Evolutionary conservation across 2,888 invertebrate genomes (phyloP), one percentile per base, ranked within the genome.

Genomic region (Villa cingulata): DNA sequence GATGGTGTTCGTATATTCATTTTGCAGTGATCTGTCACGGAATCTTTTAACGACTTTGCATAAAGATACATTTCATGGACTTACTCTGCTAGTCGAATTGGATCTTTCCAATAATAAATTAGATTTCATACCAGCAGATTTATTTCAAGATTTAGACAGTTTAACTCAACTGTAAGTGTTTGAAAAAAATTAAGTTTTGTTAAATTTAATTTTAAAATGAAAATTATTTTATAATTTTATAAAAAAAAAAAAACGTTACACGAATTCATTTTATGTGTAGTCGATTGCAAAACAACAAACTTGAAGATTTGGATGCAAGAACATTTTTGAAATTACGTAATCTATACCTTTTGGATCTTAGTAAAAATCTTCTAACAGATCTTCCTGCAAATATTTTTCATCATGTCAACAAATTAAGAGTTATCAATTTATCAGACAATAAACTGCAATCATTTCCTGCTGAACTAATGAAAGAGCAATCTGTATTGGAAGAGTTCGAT

Each of bases 41-140:
- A 83, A 83, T 58, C 67, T 68, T n/a, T 61, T 83, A 37, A 73
- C 74, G 18, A 77, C 81, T 0, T 59, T 83, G 15, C 76, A 82
- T 61, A 77, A 78, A 58, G 75, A 78, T 53, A 73, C 77, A 0
- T 81, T 83, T 57, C 70, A 72, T 17, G 74, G 74, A 14, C 61
- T 83, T 54, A 72, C 72, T 2, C 70, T 75, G 51, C 62, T 83
- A 15, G 72, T 71, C 55, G 74, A 78, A 56, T 58, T 80, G 48
- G 78, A 84, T 63, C 62, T 85, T 15, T 83, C 81, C 23, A 74
- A 77, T 55, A 85, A 85, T 62, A 72, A 73, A 40, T 68, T 85
- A 27, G 76, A 78, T 49, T 74, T 73, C 58, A 58, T 84, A 32
- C 78, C 80, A 0, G 68, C 72, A 18, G 70, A 72, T n/a, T 63